Base-by-base conservation (phyloP, 2,888 invertebrate genomes). In the Orchesellides sinensis region DNA sequence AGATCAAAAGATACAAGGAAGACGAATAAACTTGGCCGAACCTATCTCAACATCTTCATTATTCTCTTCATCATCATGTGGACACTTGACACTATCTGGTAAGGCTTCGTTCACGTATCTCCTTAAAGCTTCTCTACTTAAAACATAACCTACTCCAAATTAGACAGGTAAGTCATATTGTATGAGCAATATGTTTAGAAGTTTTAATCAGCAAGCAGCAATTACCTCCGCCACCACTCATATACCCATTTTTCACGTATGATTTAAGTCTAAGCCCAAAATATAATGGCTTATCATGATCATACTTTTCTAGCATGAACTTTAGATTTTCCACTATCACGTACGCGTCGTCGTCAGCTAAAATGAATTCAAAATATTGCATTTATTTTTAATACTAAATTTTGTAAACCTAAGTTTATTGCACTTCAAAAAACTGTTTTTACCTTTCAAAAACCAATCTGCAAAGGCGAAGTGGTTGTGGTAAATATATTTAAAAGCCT, bases 361-460 rank as follows among this genome's bases (percentile, higher is more conserved):
- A 17, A 32, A 32, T 32, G 5, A 32, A 6, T 32, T 5, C 32
- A 32, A 32, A 32, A 32, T 14, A 10, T 47, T 32, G 5, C 10
- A 32, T 32, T 5, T 10, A 32, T 47, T 4, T 6, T 32, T 32
- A 10, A 32, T n/a, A n/a, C n/a, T n/a, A n/a, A n/a, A n/a, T n/a
- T n/a, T n/a, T n/a, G n/a, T n/a, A n/a, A n/a, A n/a, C n/a, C n/a
- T n/a, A n/a, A n/a, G n/a, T n/a, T n/a, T n/a, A n/a, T n/a, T 32
- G 32, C 10, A 4, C 47, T 10, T 99, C 98, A 90, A 99, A 99
- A 89, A 99, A 32, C 32, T 99, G n/a, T n/a, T n/a, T n/a, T n/a
- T 99, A 17, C 99, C 98, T 90, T 99, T 99, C 89, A 98, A 91
- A 90, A 99, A 98, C 98, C 98, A 98, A 90, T 98, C 98, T 0